These are phyloP conservation scores for Rutpela maculata DNA, from an alignment of 2,888 invertebrate species.

Conservation along the genomic window DNA sequence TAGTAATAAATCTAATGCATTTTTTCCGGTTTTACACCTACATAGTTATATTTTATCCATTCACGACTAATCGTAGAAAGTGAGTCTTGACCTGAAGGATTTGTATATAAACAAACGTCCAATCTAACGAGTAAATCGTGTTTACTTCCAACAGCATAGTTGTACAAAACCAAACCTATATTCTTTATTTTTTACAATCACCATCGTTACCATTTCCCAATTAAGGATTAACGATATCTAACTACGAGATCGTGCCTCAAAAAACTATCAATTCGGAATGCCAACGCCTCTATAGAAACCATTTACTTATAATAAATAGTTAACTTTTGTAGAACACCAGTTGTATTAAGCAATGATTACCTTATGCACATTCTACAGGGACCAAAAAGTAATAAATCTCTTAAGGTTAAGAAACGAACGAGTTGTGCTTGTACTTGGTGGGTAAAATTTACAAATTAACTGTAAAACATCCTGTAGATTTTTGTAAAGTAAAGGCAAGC, in stretches of 20 bases:
- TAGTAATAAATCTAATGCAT: too few relatives aligned
- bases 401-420: not conserved
- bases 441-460: not conserved
- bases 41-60: not conserved
- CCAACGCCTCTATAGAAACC: not conserved
- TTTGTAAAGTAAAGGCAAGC: not conserved
- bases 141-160: not conserved
- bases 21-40: not conserved
- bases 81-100: not conserved
- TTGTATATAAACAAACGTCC: not conserved
- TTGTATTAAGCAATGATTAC: not conserved
- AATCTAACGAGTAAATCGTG: not conserved
- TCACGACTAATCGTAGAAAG: not conserved
- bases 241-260: not conserved
- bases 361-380: not conserved
- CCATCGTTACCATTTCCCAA: constrained; percentile 1
- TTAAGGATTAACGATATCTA: not conserved
- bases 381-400: not conserved
- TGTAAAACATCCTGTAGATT: not conserved
- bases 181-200: not conserved
- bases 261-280: not conserved
- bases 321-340: not conserved
- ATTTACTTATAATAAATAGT: not conserved
- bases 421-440: too few relatives aligned
- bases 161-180: not conserved